Evolutionary conservation across 2,888 invertebrate genomes (phyloP).

Genomic region (Eremobia ochroleuca): DNA sequence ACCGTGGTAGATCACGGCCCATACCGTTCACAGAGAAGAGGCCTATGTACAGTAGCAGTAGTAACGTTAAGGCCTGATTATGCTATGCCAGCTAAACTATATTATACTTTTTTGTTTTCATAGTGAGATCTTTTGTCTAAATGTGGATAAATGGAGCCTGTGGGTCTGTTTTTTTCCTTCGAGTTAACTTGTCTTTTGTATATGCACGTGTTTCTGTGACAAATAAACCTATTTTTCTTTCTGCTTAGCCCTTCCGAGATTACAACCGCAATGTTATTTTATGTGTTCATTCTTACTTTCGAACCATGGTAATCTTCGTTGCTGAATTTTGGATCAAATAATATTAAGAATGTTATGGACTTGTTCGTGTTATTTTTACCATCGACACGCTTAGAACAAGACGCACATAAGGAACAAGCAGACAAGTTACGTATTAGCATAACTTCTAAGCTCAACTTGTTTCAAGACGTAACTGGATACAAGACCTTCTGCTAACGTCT

Average conservation of each 20-base stretch:
- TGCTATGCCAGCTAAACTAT: background rate
- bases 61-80: background rate
- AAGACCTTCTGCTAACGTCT: conserved; percentile 24
- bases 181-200: background rate
- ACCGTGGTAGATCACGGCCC: background rate
- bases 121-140: background rate
- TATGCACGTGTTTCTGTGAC: background rate
- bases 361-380: background rate
- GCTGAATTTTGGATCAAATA: background rate
- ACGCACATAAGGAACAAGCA: background rate
- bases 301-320: background rate
- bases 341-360: no score
- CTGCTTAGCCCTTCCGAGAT: background rate
- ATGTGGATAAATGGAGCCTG: background rate
- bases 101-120: background rate
- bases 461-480: conserved; percentile 29
- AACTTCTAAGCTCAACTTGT: conserved; percentile 12
- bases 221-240: background rate
- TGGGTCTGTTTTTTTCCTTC: background rate
- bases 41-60: background rate
- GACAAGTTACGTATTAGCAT: background rate
- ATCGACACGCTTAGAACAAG: no score
- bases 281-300: background rate
- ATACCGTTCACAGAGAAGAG: background rate
- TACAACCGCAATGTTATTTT: background rate